Conservation (phyloP, 2,888 invertebrate species). For the Calameuta filiformis region DNA sequence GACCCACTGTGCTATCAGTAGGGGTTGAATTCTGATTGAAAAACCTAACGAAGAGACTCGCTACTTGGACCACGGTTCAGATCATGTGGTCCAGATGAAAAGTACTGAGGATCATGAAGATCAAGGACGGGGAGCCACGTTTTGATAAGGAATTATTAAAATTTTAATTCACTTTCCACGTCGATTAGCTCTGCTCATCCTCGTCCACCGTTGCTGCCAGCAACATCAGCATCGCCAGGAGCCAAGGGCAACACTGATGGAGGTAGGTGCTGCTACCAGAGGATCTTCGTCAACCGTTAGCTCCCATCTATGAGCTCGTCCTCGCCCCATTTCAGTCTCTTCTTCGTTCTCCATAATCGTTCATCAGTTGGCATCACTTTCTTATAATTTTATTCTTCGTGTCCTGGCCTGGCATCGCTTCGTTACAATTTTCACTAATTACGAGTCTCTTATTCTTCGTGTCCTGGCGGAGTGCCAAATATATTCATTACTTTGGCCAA, state of each 20-base stretch:
- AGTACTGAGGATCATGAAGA: not conserved
- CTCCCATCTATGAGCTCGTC: constrained; percentile 18
- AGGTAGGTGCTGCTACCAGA: not conserved
- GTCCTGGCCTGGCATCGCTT: constrained; percentile 37
- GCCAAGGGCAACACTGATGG: not conserved
- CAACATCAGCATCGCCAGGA: not conserved
- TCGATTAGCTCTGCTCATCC: constrained; percentile 48
- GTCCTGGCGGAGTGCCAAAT: constrained; percentile 32
- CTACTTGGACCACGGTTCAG: too few relatives aligned
- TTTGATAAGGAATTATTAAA: constrained; percentile 48
- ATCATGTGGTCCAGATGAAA: too few relatives aligned
- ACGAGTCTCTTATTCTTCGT: constrained; percentile 14
- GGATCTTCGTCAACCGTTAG: not conserved
- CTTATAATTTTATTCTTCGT: constrained; percentile 47
- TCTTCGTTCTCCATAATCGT: too few relatives aligned
- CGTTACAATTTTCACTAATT: constrained; percentile 46
- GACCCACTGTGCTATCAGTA: too few relatives aligned
- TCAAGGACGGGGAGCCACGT: constrained; percentile 20
- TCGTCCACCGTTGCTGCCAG: too few relatives aligned
- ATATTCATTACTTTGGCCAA: constrained; percentile 44
- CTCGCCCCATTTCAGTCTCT: constrained; percentile 26
- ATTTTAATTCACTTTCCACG: constrained; percentile 56
- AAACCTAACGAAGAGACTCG: too few relatives aligned
- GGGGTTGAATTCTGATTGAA: too few relatives aligned
- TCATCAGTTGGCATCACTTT: constrained; percentile 36